A percentile compares a stretch with the other conserved stretches of the same genome.
phyloP scores from a whole-genome alignment of 2,797 vertebrate species.

The Aeoliscus strigatus region DNA sequence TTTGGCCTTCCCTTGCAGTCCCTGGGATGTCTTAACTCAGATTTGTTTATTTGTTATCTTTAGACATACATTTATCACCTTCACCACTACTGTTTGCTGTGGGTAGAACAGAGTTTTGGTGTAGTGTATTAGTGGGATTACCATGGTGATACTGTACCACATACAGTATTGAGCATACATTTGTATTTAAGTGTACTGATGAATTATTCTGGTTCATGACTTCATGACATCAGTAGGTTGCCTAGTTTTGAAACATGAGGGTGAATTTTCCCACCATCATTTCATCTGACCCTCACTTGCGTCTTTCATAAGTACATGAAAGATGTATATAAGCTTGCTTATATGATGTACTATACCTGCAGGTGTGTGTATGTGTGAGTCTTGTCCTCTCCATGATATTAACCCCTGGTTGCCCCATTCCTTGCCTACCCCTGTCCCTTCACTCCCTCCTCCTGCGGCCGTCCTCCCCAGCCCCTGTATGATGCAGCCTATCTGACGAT shows the following conservation, averaged over 20 bases:
- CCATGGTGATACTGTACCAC: too few relatives aligned
- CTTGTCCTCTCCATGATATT: constrained; percentile 59
- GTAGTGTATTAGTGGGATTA: background rate
- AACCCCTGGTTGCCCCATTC: constrained; percentile 57
- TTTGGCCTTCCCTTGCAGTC: constrained; percentile 34
- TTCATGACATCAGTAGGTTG: background rate
- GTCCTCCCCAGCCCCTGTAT: constrained; percentile 86
- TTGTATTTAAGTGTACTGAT: constrained; percentile 3
- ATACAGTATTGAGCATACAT: background rate
- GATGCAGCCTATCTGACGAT: constrained; percentile 97
- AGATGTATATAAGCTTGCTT: constrained; percentile 21
- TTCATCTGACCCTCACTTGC: background rate
- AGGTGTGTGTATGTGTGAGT: constrained; percentile 29
- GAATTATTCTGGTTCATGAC: background rate
- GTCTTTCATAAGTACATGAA: constrained; percentile 30
- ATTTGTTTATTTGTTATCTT: constrained; percentile 12
- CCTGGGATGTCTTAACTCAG: constrained; percentile 44
- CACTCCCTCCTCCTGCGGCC: constrained; percentile 29
- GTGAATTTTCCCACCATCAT: background rate
- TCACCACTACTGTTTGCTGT: background rate
- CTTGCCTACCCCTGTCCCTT: constrained; percentile 16
- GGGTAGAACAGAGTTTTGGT: constrained; percentile 12
- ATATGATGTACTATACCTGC: constrained; percentile 10
- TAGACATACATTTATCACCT: background rate
- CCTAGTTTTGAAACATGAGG: background rate